Base-by-base conservation (phyloP, 2,888 invertebrate genomes). In the Trissolcus japonicus region DNA sequence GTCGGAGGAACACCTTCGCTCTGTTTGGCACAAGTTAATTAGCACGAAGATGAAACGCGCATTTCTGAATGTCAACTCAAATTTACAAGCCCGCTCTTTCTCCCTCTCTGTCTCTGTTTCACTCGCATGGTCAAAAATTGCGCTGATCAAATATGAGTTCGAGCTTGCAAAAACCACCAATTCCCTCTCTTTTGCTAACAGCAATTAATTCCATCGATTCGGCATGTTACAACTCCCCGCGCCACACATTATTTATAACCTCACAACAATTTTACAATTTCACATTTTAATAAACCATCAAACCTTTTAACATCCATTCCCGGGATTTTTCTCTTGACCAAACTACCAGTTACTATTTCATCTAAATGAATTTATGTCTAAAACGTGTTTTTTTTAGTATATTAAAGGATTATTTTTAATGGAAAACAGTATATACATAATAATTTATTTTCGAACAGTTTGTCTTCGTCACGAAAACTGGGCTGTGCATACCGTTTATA, bases 221-320 rank as follows among this genome's bases (percentile, higher is more conserved):
- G 16, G 9, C 16, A 14, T 46, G 46, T 46, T 25, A 25, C 46
- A 16, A 46, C 11, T 46, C 46, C 1, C 1, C 16, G 11, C 3
- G 46, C 14, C 14, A 46, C 16, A 46, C 46, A 16, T 46, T 7
- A 46, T 46, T 46, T 46, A 35, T 46, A 14, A 16, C 16, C 6
- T 46, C 46, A 14, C 46, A 62, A 16, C 21, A 11, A 14, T 50
- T 67, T 67, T 67, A 67, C 67, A 67, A 67, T 46, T 67, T 43
- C 67, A 67, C 57, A 67, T 59, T 40, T 51, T 16, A 66, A 57
- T 66, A 57, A 56, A 66, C 56, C 19, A 50, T 50, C 13, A 11
- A n/a, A 35, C 35, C 35, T 35, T 35, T 35, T 6, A 35, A 35
- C 35, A 35, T 35, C 11, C 9, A 35, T 35, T 9, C 11, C 35